phyloP scores from a whole-genome alignment of 2,888 invertebrate genomes.

The Euplagia quadripunctaria region DNA sequence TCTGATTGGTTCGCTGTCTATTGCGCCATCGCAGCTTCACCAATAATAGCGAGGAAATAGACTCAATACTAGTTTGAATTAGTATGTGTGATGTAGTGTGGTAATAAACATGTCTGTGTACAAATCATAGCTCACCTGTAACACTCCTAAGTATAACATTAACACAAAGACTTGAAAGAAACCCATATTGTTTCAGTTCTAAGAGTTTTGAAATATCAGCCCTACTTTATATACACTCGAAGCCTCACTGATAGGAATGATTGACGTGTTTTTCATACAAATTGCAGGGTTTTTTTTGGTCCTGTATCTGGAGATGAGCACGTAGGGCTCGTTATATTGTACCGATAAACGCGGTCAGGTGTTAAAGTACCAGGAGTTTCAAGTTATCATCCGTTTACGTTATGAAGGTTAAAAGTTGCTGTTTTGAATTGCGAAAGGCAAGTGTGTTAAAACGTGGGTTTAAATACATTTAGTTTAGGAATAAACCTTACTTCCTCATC shows the following conservation, averaged over 20 bases:
- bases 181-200: constrained; percentile 61
- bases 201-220: constrained; percentile 36
- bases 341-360: constrained; percentile 49
- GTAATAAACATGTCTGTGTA: neutral
- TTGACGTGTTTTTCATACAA: constrained; percentile 60
- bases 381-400: constrained; percentile 30
- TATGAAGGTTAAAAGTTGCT: constrained; percentile 14
- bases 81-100: no score
- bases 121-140: constrained; percentile 63
- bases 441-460: neutral
- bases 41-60: no score
- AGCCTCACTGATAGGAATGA: constrained; percentile 55
- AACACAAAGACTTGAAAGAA: constrained; percentile 54
- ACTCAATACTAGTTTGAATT: no score
- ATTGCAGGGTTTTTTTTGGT: constrained; percentile 43
- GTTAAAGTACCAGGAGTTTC: constrained; percentile 31
- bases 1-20: no score
- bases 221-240: constrained; percentile 64
- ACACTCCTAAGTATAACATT: constrained; percentile 54
- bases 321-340: constrained; percentile 55
- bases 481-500: neutral
- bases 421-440: constrained; percentile 15
- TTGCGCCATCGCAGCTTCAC: no score
- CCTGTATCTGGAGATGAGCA: constrained; percentile 52
- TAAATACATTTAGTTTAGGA: neutral